Evolutionary conservation across 2,113 vertebrate genomes (phyloP).

Genomic region (Scomber colias): DNA sequence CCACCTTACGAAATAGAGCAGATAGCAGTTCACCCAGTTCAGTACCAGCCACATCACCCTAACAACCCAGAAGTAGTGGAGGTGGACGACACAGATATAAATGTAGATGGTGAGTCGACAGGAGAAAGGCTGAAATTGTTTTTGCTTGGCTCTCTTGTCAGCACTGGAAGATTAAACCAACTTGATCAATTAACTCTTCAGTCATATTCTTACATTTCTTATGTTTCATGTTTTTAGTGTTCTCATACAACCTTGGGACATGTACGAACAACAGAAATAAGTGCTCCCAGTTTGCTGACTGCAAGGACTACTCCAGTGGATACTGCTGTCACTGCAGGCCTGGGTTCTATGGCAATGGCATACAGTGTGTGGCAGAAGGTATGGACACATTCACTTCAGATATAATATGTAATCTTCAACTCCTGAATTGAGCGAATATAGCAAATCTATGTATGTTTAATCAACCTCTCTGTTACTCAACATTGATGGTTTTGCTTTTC

Average conservation of each 20-base stretch:
- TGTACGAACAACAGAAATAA: conserved; percentile 90
- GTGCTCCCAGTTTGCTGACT: conserved; percentile 92
- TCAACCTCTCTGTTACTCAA: not conserved
- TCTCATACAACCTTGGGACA: conserved; percentile 90
- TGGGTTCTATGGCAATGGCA: conserved; percentile 94
- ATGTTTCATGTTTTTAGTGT: conserved; percentile 85
- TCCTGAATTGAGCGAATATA: not conserved
- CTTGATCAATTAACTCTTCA: not conserved
- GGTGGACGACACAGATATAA: conserved; percentile 83
- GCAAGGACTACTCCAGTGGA: conserved; percentile 89
- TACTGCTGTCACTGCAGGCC: conserved; percentile 93
- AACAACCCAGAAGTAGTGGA: conserved; percentile 87
- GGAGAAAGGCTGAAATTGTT: not conserved
- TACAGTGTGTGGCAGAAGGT: conserved; percentile 95
- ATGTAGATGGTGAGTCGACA: conserved; percentile 87
- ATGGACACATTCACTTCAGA: not conserved
- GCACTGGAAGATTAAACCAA: not conserved
- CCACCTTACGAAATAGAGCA: conserved; percentile 56
- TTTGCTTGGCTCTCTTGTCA: not conserved
- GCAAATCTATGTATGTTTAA: not conserved
- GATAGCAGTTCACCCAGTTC: conserved; percentile 76
- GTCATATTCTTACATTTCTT: not conserved
- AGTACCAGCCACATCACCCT: conserved; percentile 80
- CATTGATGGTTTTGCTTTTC: not conserved
- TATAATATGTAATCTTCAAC: not conserved